Conservation (phyloP, 2,113 vertebrate species). For the Esox niger region DNA sequence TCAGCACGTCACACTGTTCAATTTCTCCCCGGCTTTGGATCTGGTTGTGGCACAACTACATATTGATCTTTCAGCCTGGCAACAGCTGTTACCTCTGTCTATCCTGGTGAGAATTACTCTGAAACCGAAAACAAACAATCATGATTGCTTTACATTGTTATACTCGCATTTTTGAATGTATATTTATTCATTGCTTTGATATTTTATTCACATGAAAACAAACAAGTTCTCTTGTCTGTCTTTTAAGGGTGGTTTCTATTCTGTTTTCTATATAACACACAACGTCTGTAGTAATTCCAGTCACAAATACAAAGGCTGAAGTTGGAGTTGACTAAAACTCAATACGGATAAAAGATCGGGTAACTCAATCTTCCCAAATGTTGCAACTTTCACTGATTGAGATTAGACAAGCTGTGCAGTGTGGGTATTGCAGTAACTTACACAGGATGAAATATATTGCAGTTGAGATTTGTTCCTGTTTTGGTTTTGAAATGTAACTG, state of each 20-base stretch:
- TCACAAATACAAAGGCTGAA: too few species aligned
- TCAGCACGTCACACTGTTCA: too few species aligned
- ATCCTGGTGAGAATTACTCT: background rate
- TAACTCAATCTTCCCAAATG: background rate
- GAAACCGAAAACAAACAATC: background rate
- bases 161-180: conserved; percentile 14
- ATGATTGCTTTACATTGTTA: conserved; percentile 8
- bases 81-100: background rate
- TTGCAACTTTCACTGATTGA: background rate
- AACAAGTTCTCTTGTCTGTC: too few species aligned
- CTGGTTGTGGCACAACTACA: too few species aligned
- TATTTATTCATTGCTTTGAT: conserved; percentile 19
- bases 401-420: background rate
- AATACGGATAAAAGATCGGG: too few species aligned
- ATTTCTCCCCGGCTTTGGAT: too few species aligned
- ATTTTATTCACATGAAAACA: background rate
- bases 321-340: too few species aligned
- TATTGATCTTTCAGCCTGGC: too few species aligned
- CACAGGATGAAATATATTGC: background rate
- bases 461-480: background rate
- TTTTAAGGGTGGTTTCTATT: background rate
- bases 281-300: too few species aligned
- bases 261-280: background rate
- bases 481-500: background rate
- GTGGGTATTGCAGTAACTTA: background rate